Evolutionary conservation across 2,113 vertebrate genomes (phyloP).

Genomic region (Nerophis lumbriciformis): DNA sequence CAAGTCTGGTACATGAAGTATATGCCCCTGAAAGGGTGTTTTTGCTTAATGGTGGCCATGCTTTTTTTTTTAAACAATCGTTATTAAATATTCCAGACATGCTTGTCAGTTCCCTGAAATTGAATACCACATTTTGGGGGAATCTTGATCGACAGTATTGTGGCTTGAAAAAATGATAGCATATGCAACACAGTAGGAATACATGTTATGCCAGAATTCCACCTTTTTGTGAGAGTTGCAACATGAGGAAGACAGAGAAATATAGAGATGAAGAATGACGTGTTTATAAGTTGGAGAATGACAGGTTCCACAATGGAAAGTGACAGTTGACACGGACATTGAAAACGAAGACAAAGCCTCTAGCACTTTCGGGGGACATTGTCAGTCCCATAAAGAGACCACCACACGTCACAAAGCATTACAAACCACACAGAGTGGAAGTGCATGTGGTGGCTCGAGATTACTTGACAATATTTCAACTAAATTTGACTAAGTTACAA

Average conservation of each 20-base stretch:
- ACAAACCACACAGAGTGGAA: constrained; percentile 6
- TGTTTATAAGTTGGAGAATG: constrained; percentile 11
- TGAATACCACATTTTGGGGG: too few species aligned
- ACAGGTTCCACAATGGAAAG: constrained; percentile 39
- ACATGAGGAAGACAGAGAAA: neutral
- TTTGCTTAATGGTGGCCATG: too few species aligned
- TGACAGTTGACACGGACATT: constrained; percentile 36
- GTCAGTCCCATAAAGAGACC: constrained; percentile 39
- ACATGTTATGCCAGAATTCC: too few species aligned
- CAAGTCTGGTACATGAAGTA: too few species aligned
- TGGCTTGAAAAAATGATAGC: too few species aligned
- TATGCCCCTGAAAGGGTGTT: too few species aligned
- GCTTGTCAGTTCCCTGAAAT: too few species aligned
- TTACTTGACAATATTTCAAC: neutral
- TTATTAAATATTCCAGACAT: too few species aligned
- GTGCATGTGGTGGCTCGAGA: neutral
- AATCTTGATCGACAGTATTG: too few species aligned
- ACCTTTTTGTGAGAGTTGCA: neutral
- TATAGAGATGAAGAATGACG: neutral
- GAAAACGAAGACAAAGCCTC: constrained; percentile 41
- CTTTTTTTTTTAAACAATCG: too few species aligned
- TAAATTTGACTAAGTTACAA: neutral
- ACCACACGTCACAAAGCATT: constrained; percentile 11
- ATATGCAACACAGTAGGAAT: neutral
- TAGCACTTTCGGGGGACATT: constrained; percentile 25